Base-by-base conservation (phyloP, 1,140 invertebrate species). In the Camponotus pennsylvanicus region DNA sequence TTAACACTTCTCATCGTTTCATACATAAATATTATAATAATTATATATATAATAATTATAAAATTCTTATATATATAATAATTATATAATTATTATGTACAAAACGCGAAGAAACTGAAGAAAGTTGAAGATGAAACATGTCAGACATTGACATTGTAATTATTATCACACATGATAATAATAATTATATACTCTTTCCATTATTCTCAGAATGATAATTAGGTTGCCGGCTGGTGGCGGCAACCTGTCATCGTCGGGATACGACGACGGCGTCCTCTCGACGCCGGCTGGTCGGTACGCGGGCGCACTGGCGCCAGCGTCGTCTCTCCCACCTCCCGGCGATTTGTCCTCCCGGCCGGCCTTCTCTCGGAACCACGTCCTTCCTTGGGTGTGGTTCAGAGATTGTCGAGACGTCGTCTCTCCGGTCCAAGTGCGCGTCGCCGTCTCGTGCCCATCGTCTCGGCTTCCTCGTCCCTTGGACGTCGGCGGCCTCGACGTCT, bases 331-430 rank as follows among this genome's bases (percentile, higher is more conserved):
- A 87, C 73, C 71, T 66, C 78, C 40, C 18, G 55, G 32, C 75
- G 21, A 63, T 86, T 90, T 80, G 79, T 88, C 83, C 83, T 69
- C 89, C 83, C 86, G 87, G 86, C 70, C 80, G 86, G 80, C 83
- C 86, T 86, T 88, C 89, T 88, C 86, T 78, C 64, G 63, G 82
- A 89, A 85, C 76, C 59, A 77, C 75, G 83, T 87, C 76, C 86
- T 66, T 83, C 85, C 86, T 83, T 92, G 88, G 91, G 90, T 91
- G 90, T 91, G 90, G 90, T 91, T 91, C 85, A 52, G 85, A 78
- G 77, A 86, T 59, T 59, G 64, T 37, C 63, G 76, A 45, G 40
- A 75, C 67, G 64, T 57, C 59, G 75, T 70, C 63, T 61, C 18
- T 83, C 18, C 11, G 40, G 85, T 86, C 55, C 34, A 59, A 77